These are phyloP conservation scores for Mellilla xanthometata DNA, from an alignment of 2,888 invertebrate genomes.

Conservation along the genomic window DNA sequence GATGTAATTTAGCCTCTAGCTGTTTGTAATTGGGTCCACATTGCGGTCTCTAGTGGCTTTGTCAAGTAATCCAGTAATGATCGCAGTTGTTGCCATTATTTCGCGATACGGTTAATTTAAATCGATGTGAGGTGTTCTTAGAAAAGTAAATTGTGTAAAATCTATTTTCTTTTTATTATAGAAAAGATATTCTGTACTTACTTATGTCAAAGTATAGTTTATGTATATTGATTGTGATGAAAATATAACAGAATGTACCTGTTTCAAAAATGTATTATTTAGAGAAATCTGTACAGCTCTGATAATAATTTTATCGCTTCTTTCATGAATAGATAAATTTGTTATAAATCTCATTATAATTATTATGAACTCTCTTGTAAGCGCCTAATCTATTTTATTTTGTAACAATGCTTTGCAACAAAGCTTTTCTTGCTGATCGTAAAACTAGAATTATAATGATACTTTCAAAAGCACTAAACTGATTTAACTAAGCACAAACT, in stretches of 20 bases:
- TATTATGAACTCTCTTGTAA: too few species aligned
- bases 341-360: too few species aligned
- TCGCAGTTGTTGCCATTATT: conserved; percentile 54
- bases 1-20: conserved; percentile 27
- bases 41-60: conserved; percentile 29
- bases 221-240: too few species aligned
- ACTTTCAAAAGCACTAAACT: conserved; percentile 8
- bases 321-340: too few species aligned
- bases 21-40: conserved; percentile 31
- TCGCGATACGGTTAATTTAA: conserved; percentile 44
- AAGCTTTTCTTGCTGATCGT: conserved; percentile 1
- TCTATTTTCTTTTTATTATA: too few species aligned
- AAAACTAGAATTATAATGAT: conserved; percentile 1
- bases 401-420: background rate
- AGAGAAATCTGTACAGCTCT: too few species aligned
- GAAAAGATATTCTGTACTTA: too few species aligned
- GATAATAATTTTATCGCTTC: too few species aligned
- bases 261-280: too few species aligned
- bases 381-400: conserved; percentile 4
- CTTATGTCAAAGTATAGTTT: too few species aligned
- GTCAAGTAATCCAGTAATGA: conserved; percentile 53
- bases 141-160: too few species aligned
- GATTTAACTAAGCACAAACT: conserved; percentile 3
- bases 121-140: conserved; percentile 11
- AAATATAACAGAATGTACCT: too few species aligned